Base-by-base conservation (phyloP, 2,797 vertebrate genomes). In the Hybognathus amarus region DNA sequence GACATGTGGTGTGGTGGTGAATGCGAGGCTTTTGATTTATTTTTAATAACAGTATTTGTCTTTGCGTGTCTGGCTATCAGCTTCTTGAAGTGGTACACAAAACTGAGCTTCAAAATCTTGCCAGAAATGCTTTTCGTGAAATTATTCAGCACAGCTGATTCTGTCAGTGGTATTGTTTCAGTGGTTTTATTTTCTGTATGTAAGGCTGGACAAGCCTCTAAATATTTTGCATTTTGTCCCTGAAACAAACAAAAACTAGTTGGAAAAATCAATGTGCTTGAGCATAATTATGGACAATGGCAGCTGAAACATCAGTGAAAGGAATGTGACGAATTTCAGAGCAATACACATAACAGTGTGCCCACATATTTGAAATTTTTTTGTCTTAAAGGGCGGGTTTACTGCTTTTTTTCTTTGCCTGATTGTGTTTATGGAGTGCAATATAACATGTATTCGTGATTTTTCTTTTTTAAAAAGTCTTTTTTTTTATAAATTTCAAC, bases 201-300 rank as follows among this genome's bases (percentile, higher is more conserved):
- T 50, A 10, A 30, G 17, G 69, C 47, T 52, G 70, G 70, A 52
- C 45, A 33, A 22, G 56, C 5, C 33, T 36, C 11, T 38, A n/a
- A 75, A 75, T 56, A 12, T 24, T 38, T 38, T 10, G 33, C 20
- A 24, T 56, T 75, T 75, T 75, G 50, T 75, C 73, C 52, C 22
- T 5, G 73, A 75, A 56, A 38, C 11, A 2, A 74, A 56, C 20
- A n/a, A 74, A 54, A 56, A 13, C 3, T 38, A 54, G 6, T 3
- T 52, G 18, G 27, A 74, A 5, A n/a, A 7, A 47, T 52, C 70
- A 2, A 73, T 18, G 36, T 33, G 18, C 20, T 56, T 73, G 3
- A 56, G 36, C 3, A 8, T 74, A 6, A 17, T 36, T 36, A 30
- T 22, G 50, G 47, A 74, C 12, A 45, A 9, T 17, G 71, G 10